These are phyloP conservation scores for Brachionus sp. DNA, from an alignment of 1,140 invertebrate genomes.

Conservation along the genomic window DNA sequence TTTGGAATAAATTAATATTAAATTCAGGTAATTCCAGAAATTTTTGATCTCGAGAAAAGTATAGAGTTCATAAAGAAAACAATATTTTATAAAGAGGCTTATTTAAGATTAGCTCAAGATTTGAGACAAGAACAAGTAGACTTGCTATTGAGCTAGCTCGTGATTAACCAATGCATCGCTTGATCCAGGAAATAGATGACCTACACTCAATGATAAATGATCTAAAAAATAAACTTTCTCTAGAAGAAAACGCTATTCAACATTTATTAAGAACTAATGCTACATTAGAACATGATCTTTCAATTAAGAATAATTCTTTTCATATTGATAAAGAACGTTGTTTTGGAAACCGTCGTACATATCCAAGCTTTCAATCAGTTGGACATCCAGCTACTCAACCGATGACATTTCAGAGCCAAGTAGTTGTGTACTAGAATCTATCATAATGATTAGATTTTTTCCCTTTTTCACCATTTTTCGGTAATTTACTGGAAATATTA, in stretches of 20 bases:
- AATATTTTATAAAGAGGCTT: constrained; percentile 59
- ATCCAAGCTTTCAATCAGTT: constrained; percentile 63
- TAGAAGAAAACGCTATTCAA: constrained; percentile 66
- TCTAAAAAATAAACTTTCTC: constrained; percentile 56
- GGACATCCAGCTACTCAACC: constrained; percentile 14
- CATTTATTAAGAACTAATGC: constrained; percentile 76
- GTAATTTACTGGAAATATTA: no score
- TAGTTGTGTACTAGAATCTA: constrained; percentile 20
- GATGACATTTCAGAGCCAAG: constrained; percentile 42
- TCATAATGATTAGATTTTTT: no score
- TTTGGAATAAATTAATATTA: not conserved
- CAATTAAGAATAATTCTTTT: constrained; percentile 80
- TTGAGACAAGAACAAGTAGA: constrained; percentile 76
- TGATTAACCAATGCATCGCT: constrained; percentile 77
- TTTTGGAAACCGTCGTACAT: constrained; percentile 80
- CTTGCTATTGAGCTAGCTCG: constrained; percentile 82
- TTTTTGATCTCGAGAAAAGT: constrained; percentile 71
- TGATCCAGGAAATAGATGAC: constrained; percentile 58
- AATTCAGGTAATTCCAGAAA: constrained; percentile 74
- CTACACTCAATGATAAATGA: constrained; percentile 57
- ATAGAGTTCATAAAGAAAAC: constrained; percentile 60
- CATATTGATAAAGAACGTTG: constrained; percentile 92
- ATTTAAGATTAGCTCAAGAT: constrained; percentile 75
- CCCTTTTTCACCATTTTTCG: no score
- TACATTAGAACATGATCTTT: constrained; percentile 77